Percentiles rank a stretch among this genome's conserved stretches.
Evolutionary conservation across 1,140 invertebrate species (phyloP).

Genomic region (Meloidogyne hapla): DNA sequence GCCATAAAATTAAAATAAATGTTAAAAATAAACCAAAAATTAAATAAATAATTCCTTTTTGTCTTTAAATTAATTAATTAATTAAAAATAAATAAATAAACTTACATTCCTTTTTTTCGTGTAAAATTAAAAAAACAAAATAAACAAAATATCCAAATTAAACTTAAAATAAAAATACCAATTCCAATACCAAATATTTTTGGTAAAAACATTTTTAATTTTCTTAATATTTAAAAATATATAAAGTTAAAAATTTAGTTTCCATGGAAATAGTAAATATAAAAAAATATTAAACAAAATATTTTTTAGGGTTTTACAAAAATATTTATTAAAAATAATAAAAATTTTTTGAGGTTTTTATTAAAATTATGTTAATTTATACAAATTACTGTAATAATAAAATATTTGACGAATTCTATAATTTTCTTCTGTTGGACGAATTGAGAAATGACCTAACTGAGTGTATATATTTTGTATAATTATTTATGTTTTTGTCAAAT

Average conservation of each 20-base stretch:
- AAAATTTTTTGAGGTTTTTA: too few relatives aligned
- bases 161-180: not conserved
- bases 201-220: not conserved
- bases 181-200: not conserved
- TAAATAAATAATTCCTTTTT: not conserved
- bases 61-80: not conserved
- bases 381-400: too few relatives aligned
- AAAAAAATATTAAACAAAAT: too few relatives aligned
- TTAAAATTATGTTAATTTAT: too few relatives aligned
- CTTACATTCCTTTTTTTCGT: not conserved
- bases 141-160: conserved; percentile 4
- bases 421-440: too few relatives aligned
- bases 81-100: not conserved
- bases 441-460: too few relatives aligned
- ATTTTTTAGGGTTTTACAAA: too few relatives aligned
- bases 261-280: not conserved
- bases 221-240: not conserved
- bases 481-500: too few relatives aligned
- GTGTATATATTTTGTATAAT: too few relatives aligned
- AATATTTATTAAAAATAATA: too few relatives aligned
- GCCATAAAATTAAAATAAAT: not conserved
- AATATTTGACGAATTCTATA: too few relatives aligned
- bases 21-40: conserved; percentile 4
- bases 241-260: not conserved
- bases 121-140: not conserved